Base-by-base conservation (phyloP, 2,797 vertebrate species). In the Platyrinchus mystaceus region DNA sequence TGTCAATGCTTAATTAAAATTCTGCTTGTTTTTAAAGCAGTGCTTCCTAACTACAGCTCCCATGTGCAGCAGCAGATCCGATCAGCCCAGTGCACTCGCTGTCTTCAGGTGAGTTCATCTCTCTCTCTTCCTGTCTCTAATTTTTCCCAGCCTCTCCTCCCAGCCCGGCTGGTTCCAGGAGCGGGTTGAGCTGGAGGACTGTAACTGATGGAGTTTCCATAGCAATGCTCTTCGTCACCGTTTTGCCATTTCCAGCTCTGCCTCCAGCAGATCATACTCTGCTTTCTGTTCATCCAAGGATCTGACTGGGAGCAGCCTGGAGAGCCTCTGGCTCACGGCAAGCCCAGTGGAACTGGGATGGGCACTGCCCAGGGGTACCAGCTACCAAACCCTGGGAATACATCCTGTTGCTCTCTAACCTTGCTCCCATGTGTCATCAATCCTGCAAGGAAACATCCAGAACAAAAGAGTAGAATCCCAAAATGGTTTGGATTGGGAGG, bases 181-280 rank as follows among this genome's bases (percentile, higher is more conserved):
- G 87, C 0, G 24, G 77, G 63, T 85, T 43, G 80, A 94, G 91
- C 77, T n/a, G 27, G 89, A 88, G 90, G 86, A 68, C 37, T 62
- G 67, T 34, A 62, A 64, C 80, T 37, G 78, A 92, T 92, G 74
- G 63, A 89, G 97, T 97, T 96, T 74, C 96, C 95, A 96, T 96
- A 95, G 95, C 91, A 89, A 96, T 96, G 87, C 87, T 34, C 41
- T 59, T 30, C 83, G 19, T 91, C 93, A 78, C 46, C 1, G 60
- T 77, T 23, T 74, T 89, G 78, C 85, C 82, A n/a, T 77, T 87
- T 59, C 84, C 88, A 94, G 95, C 70, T 60, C 91, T 63, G 93
- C 86, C 86, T 77, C n/a, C 80, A 94, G 90, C 94, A 41, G 39
- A 53, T 82, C 67, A 1, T 5, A 9, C 49, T 63, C 87, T 18